Base-by-base conservation (phyloP, 2,113 vertebrate genomes). In the Tragulus kanchil region DNA sequence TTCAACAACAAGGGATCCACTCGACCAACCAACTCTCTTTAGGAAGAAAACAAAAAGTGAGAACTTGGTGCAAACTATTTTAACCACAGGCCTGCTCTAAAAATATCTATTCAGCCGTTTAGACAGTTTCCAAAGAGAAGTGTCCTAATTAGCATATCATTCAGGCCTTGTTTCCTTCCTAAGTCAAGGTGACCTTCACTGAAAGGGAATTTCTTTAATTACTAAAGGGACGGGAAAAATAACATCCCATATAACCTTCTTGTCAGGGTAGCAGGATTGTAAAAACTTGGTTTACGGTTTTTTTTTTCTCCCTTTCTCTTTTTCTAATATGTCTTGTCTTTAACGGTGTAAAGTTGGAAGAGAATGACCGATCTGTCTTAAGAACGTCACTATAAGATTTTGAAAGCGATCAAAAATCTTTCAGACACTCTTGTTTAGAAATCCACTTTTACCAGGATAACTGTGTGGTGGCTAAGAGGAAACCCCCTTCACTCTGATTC, bases 1-100 rank as follows among this genome's bases (percentile, higher is more conserved):
- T 99, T 99, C 99, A 99, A 98, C 99, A 98, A 99, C 98, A 98
- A 99, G 99, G 99, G 98, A 99, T 99, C 99, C 99, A 99, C 99
- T 99, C 99, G 99, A 99, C 99, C 99, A 99, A 99, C 99, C 98
- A 98, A 98, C 98, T 98, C 98, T 98, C 97, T 98, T 98, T 67
- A 82, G 82, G 75, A 85, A 67, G 82, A 94, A 93, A 94, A 86
- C 69, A 75, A 77, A 73, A 89, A 91, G 50, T 0, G 50, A 92
- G 95, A 85, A 98, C 97, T 98, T 98, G 96, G 97, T 96, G 98
- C 96, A 95, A 99, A 96, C 87, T 93, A 62, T 89, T 98, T 97
- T 97, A 96, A 98, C 94, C 97, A 97, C 73, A 54, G 77, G 65
- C n/a, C 56, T 48, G 81, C 87, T 98, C 92, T 89, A 77, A 90